Percentiles rank a stretch among this genome's conserved stretches.
Evolutionary conservation across 2,888 invertebrate genomes (phyloP).

Genomic region (Abscondita cerata): DNA sequence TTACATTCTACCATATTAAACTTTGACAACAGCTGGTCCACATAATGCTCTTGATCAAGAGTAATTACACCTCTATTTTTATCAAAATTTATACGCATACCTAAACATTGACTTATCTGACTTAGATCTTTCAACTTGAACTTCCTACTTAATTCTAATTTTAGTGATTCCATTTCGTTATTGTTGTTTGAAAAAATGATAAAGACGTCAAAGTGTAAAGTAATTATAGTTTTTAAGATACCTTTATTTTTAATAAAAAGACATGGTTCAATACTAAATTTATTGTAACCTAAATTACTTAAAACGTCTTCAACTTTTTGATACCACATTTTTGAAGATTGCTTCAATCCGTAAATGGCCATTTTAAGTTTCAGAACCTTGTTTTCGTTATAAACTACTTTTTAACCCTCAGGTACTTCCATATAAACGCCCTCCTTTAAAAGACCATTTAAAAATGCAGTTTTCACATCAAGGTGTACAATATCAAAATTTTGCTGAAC

Average conservation of each 20-base stretch:
- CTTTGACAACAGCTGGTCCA: too few species aligned
- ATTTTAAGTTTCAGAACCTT: slow-evolving; percentile 12
- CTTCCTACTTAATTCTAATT: slow-evolving; percentile 28
- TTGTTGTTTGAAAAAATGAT: slow-evolving; percentile 19
- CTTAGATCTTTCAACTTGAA: slow-evolving; percentile 42
- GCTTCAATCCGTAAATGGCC: slow-evolving; percentile 15
- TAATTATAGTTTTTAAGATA: neutral
- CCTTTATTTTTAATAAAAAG: neutral
- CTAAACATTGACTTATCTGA: too few species aligned
- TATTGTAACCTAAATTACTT: slow-evolving; percentile 4
- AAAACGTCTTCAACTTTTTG: slow-evolving; percentile 9
- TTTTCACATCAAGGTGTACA: too few species aligned
- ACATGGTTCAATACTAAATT: slow-evolving; percentile 4
- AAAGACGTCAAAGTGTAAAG: slow-evolving; percentile 14
- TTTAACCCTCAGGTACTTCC: slow-evolving; percentile 17
- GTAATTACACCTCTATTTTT: slow-evolving; percentile 26
- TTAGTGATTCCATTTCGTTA: slow-evolving; percentile 16
- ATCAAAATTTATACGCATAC: slow-evolving; percentile 29
- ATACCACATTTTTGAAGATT: slow-evolving; percentile 10
- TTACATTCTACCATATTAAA: too few species aligned
- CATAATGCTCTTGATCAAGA: slow-evolving; percentile 36
- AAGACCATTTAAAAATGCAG: slow-evolving; percentile 42
- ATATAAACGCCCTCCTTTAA: slow-evolving; percentile 28
- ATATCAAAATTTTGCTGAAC: slow-evolving; percentile 32
- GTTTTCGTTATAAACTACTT: neutral